phyloP scores from a whole-genome alignment of 2,113 vertebrate genomes.

The Hypocryptadius cinnamomeus region DNA sequence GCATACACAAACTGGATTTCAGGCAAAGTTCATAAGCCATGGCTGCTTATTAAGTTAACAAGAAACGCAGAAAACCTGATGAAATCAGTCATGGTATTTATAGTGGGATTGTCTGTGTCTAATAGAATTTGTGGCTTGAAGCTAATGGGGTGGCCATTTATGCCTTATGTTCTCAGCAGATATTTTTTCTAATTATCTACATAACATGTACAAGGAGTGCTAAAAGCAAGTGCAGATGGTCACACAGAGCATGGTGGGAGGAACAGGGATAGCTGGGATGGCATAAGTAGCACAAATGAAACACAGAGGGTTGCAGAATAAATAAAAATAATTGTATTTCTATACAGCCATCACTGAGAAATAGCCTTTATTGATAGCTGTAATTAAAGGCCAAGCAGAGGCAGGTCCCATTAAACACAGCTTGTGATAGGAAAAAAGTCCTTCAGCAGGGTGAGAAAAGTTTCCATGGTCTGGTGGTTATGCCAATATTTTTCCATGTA shows the following conservation, averaged over 20 bases:
- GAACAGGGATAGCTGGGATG: not conserved
- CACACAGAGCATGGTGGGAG: not conserved
- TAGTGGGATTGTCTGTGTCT: not conserved
- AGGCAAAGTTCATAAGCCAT: not conserved
- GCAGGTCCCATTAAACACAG: not conserved
- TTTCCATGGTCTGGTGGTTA: not conserved
- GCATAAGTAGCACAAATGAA: not conserved
- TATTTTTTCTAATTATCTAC: not conserved
- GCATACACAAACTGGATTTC: not conserved
- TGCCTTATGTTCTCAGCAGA: not conserved
- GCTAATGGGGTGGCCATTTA: not conserved
- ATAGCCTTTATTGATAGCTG: not conserved
- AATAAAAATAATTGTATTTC: not conserved
- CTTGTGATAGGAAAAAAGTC: not conserved
- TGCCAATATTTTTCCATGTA: not conserved
- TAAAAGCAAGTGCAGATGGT: not conserved
- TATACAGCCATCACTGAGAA: not conserved
- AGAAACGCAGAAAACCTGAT: not conserved
- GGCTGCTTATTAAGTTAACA: not conserved
- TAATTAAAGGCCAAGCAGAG: not conserved
- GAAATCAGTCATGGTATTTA: not conserved
- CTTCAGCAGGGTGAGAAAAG: not conserved
- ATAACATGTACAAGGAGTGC: not conserved
- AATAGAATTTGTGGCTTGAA: not conserved
- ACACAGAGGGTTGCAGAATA: not conserved